phyloP scores from a whole-genome alignment of 2,113 vertebrate species.

The Tylochromis polylepis region DNA sequence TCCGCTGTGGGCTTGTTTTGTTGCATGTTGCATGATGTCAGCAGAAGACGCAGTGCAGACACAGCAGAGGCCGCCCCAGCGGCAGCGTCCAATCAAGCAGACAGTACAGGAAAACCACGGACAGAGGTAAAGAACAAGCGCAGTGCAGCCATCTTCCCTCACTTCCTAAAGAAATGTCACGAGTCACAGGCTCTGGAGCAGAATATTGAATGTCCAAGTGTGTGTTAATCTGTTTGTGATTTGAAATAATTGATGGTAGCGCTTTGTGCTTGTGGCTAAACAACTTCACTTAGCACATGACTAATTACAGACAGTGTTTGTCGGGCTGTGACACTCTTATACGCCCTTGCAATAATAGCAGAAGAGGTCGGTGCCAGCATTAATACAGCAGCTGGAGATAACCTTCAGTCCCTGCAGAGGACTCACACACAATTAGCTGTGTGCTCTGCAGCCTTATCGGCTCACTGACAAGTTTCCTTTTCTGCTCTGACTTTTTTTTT shows the following conservation, averaged over 20 bases:
- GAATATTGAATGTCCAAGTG: background rate
- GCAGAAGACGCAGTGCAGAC: background rate
- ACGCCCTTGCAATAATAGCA: conserved; percentile 16
- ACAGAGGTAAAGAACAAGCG: background rate
- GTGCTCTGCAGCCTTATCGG: conserved; percentile 36
- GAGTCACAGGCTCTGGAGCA: background rate
- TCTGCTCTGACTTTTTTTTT: background rate
- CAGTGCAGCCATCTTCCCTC: background rate
- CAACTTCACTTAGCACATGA: conserved; percentile 10
- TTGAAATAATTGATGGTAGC: background rate
- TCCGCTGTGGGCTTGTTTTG: background rate
- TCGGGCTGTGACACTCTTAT: conserved; percentile 7
- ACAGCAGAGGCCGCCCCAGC: background rate
- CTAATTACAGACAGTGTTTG: conserved; percentile 25
- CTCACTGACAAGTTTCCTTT: conserved; percentile 27
- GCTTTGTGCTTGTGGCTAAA: background rate
- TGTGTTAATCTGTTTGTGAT: background rate
- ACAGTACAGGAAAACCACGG: background rate
- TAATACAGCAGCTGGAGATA: conserved; percentile 48
- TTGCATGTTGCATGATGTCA: background rate
- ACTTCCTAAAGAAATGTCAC: background rate
- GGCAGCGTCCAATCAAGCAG: background rate
- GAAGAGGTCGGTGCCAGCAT: conserved; percentile 8
- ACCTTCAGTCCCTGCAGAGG: conserved; percentile 54
- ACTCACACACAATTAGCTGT: conserved; percentile 40